Base-by-base conservation (phyloP, 2,888 invertebrate genomes). In the Meliscaeva auricollis region DNA sequence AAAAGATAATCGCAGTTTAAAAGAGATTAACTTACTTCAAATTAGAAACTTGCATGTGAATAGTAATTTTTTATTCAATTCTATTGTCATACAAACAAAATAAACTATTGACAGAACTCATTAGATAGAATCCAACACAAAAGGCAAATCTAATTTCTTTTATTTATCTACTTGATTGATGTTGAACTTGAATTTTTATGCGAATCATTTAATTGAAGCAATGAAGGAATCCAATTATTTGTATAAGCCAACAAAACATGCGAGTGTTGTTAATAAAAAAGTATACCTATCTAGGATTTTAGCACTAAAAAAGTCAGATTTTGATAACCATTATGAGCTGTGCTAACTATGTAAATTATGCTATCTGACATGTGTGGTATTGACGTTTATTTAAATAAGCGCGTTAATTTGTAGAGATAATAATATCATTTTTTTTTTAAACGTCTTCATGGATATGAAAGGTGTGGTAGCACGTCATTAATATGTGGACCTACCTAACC, bases 21-120 rank as follows among this genome's bases (percentile, higher is more conserved):
- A 62, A 44, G 22, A 62, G 62, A 62, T 62, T 62, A 58, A 30
- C 26, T 30, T 15, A 1, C 11, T 4, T 22, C 22, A 30, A 2
- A 30, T 46, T 46, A 30, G 46, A 32, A 11, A 58, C 41, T 76
- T 76, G 76, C 76, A 76, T 76, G 60, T 60, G 46, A 20, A 68
- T 35, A 58, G n/a, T 1, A 58, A 60, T 77, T 76, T 76, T 50
- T 5, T 41, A 17, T n/a, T 76, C 41, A n/a, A 44, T 60, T 60
- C 17, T 32, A 74, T 66, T 70, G 22, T 62, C 62, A 38, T 20
- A 44, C 2, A 30, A 44, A 46, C 22, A 46, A 17, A 46, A 6
- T 0, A 30, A 44, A 46, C 38, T 46, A 64, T 64, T 64, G 64
- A 64, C 64, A 64, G 44, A 62, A 44, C 41, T 44, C 62, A 9